These are phyloP conservation scores for Chrysochloris asiatica DNA, from an alignment of 2,113 vertebrate species.

Conservation along the genomic window DNA sequence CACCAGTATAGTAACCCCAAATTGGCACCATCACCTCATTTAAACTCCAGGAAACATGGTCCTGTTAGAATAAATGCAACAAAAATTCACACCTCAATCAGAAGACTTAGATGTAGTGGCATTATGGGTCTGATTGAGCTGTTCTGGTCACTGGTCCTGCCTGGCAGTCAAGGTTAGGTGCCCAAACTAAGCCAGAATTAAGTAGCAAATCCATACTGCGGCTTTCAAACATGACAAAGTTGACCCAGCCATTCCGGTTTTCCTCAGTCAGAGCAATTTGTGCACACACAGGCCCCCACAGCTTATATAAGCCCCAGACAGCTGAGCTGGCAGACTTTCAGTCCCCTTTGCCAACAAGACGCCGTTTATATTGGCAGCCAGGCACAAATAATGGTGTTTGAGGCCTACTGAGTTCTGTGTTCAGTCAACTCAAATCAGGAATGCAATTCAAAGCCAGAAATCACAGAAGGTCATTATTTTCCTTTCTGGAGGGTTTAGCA, in stretches of 20 bases:
- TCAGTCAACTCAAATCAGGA: constrained; percentile 30
- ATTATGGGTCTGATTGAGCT: neutral
- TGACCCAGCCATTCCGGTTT: neutral
- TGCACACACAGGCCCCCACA: neutral
- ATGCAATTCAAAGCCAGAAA: neutral
- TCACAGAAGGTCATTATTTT: neutral
- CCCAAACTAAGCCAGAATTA: neutral
- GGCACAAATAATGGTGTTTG: neutral
- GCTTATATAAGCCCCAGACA: neutral
- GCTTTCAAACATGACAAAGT: neutral
- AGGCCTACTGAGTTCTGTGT: constrained; percentile 1
- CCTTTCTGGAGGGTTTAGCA: constrained; percentile 24
- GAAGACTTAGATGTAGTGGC: neutral
- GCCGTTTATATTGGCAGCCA: neutral
- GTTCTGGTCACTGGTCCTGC: neutral
- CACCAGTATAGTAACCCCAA: neutral
- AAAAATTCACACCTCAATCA: neutral
- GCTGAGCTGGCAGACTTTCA: fast-evolving
- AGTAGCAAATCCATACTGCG: neutral
- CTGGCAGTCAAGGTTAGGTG: neutral
- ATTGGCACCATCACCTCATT: constrained; percentile 9
- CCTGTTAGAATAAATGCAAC: neutral
- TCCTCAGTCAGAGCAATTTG: neutral
- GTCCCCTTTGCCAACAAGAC: neutral
- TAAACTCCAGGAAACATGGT: neutral